Evolutionary conservation across 2,113 vertebrate species (phyloP).

Genomic region (Boleophthalmus pectinirostris): DNA sequence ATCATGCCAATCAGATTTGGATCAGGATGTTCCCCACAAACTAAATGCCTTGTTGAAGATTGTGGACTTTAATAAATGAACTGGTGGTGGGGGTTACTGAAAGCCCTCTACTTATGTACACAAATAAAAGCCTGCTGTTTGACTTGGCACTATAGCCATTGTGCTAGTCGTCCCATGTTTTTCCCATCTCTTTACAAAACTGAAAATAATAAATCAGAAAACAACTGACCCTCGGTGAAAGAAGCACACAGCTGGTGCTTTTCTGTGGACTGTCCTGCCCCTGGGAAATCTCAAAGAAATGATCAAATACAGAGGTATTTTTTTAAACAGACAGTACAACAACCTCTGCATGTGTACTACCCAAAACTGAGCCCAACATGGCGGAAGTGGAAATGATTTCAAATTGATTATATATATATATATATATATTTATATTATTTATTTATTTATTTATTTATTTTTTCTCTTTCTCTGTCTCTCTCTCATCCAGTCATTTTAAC

Average conservation of each 20-base stretch:
- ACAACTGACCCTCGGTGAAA: constrained; percentile 50
- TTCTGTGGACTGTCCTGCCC: neutral
- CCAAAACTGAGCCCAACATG: too few relatives aligned
- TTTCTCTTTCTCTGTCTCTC: neutral
- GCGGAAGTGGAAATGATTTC: too few relatives aligned
- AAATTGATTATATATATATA: too few relatives aligned
- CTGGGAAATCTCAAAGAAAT: neutral
- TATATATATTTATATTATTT: too few relatives aligned
- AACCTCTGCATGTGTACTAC: too few relatives aligned
- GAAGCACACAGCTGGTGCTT: constrained; percentile 45
- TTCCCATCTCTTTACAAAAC: constrained; percentile 38
- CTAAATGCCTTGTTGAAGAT: constrained; percentile 14
- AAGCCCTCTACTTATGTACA: constrained; percentile 69
- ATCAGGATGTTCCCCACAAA: constrained; percentile 7
- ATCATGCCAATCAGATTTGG: neutral
- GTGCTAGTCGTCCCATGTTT: neutral
- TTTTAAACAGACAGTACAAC: too few relatives aligned
- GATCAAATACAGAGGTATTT: neutral
- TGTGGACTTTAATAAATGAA: constrained; percentile 57
- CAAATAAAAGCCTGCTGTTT: constrained; percentile 74
- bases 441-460: too few relatives aligned
- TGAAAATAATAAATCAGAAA: constrained; percentile 63
- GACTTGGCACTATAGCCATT: constrained; percentile 62
- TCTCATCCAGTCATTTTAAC: constrained; percentile 25
- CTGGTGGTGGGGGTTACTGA: constrained; percentile 30